Evolutionary conservation across 2,888 invertebrate genomes (phyloP), one percentile per base, ranked within the genome.

Genomic region (Polyommatus icarus): DNA sequence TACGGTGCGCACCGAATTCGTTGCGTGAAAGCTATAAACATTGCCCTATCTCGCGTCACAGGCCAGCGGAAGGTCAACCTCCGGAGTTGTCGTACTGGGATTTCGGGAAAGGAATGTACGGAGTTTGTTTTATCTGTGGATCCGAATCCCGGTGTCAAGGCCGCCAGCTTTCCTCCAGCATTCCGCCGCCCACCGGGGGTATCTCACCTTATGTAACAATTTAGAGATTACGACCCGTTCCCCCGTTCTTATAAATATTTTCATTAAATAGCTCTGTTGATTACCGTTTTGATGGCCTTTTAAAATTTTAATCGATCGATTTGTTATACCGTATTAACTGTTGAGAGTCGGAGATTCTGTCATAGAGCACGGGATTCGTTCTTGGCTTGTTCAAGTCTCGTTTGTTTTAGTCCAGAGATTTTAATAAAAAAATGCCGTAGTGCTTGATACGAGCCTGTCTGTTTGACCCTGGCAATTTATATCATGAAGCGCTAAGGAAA

Each of bases 61-160:
- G 90, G 79, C 76, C 85, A 85, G 75, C 76, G 78, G 80, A 61
- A 82, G 75, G 73, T 29, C 54, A 57, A 76, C 78, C 67, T 78
- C 78, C 77, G 32, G 24, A 72, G 57, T 84, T 83, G 81, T 57
- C 79, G 80, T 79, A 83, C 87, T 85, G 86, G 78, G 61, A 71
- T 80, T 83, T 81, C 78, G 79, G 80, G 80, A 82, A 77, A 76
- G 76, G 76, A 77, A 80, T 80, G 80, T 78, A 71, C 78, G 79
- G 80, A 80, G 78, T 76, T 80, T 84, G 82, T 81, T 82, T 84
- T 81, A 81, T 84, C 87, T 89, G 86, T 86, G 89, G 88, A 87
- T 91, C 90, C 90, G 89, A 91, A 89, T 90, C 90, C 92, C 91
- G 86, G 88, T 93, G 93, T 93, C 93, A 94, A 94, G 93, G 93